Base-by-base conservation (phyloP, 2,797 vertebrate genomes). In the Halcyon badia region DNA sequence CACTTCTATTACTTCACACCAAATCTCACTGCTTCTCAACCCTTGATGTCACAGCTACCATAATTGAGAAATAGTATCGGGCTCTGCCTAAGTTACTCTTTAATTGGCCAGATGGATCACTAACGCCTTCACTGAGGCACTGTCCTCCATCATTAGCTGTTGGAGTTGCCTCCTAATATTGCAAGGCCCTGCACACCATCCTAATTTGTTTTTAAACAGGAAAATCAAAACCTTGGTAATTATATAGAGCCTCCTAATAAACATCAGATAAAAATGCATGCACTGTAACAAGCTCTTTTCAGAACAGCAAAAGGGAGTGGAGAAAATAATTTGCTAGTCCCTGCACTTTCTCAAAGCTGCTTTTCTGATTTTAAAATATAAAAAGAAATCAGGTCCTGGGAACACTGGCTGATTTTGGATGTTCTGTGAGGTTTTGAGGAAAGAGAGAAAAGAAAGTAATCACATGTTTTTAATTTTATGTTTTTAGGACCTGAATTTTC, bases 341-440 rank as follows among this genome's bases (percentile, higher is more conserved):
- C 91, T 91, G 61, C 62, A 54, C 79, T 95, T 96, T 97, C 82
- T 97, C 97, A 97, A 96, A 97, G 86, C 84, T 97, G 72, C 92
- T 97, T 97, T 97, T 87, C 69, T 92, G 91, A 82, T 96, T 97
- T 97, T 72, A 91, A 96, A 97, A 96, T 96, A 88, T 71, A 87
- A 89, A 65, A 92, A 95, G 85, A 95, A 95, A 91, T 86, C 42
- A 89, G 28, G 73, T 93, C 64, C 71, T 94, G 48, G 42, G 76
- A 97, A 94, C 61, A 90, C 60, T 88, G 82, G 49, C 39, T 95
- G 72, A 92, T 95, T 95, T 73, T 87, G 58, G 70, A 86, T 94
- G 49, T 94, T 97, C 80, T 94, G 41, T 88, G 94, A 96, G 72
- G 64, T 83, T 96, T 93, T 91, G 54, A 71, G 78, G 78, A 89